Conservation (phyloP, 2,113 vertebrate genomes). For the Malurus cyaneus region DNA sequence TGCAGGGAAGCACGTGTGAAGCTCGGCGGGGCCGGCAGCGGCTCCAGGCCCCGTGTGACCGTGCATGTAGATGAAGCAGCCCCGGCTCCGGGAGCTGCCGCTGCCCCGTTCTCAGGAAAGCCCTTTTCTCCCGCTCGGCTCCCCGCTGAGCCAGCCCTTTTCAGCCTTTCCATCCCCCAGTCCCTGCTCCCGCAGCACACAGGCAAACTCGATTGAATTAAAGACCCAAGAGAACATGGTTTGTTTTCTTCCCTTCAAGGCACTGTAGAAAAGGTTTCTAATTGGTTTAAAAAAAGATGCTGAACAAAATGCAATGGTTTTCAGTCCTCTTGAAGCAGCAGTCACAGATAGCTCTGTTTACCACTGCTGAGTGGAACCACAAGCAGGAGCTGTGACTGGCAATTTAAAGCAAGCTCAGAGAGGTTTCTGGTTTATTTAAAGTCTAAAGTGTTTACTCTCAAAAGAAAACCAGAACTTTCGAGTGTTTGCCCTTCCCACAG, state of each 20-base stretch:
- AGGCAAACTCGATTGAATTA: slow-evolving; percentile 75
- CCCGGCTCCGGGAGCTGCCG: slow-evolving; percentile 81
- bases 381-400: slow-evolving; percentile 49
- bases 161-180: slow-evolving; percentile 80
- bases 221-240: slow-evolving; percentile 73
- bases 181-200: slow-evolving; percentile 75
- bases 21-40: slow-evolving; percentile 68
- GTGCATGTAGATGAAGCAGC: slow-evolving; percentile 97
- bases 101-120: slow-evolving; percentile 89
- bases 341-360: slow-evolving; percentile 62
- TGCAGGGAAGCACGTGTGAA: slow-evolving; percentile 77
- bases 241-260: slow-evolving; percentile 76
- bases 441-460: slow-evolving; percentile 53
- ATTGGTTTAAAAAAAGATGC: slow-evolving; percentile 73
- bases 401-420: slow-evolving; percentile 59
- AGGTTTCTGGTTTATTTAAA: slow-evolving; percentile 50
- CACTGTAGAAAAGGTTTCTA: slow-evolving; percentile 76
- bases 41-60: slow-evolving; percentile 87
- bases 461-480: slow-evolving; percentile 66
- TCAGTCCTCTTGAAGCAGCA: slow-evolving; percentile 41
- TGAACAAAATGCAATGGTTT: slow-evolving; percentile 69
- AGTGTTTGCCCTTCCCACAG: slow-evolving; percentile 53
- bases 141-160: slow-evolving; percentile 91
- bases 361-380: slow-evolving; percentile 45
- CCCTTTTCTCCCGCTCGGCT: slow-evolving; percentile 85